Evolutionary conservation across 2,797 vertebrate species (phyloP).

Genomic region (Danio tinwini): DNA sequence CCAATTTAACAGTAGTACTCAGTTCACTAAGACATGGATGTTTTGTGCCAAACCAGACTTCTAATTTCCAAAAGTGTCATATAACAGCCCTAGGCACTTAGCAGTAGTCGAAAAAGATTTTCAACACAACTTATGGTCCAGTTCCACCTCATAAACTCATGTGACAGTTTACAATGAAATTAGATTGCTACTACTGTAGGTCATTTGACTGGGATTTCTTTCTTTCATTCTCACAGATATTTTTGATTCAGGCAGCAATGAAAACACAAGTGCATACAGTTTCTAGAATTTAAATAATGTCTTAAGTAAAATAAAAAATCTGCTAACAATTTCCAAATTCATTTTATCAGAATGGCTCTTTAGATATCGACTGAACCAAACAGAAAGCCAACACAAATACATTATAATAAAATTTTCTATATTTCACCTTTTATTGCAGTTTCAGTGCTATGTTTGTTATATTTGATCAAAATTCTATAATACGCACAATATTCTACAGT

Average conservation of each 20-base stretch:
- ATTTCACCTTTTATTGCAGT: not conserved
- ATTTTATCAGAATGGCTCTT: not conserved
- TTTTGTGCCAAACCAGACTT: not conserved
- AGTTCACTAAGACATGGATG: not conserved
- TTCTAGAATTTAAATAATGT: slow-evolving; percentile 6
- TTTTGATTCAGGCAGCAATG: not conserved
- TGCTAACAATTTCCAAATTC: not conserved
- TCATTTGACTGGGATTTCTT: not conserved
- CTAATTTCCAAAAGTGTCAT: not conserved
- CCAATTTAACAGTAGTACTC: not conserved
- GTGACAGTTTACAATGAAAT: not conserved
- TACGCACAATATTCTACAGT: not conserved
- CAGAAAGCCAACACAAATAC: not conserved
- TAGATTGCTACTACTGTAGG: not conserved
- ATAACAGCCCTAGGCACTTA: not conserved
- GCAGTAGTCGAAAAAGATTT: not conserved
- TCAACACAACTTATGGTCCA: not conserved
- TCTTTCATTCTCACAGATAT: not conserved
- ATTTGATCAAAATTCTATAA: not conserved
- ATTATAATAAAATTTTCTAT: not conserved
- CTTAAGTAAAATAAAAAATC: slow-evolving; percentile 1
- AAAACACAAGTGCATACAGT: not conserved
- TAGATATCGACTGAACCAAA: not conserved
- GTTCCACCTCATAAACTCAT: not conserved
- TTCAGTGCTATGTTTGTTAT: not conserved